Evolutionary conservation across 2,888 invertebrate genomes (phyloP).

Genomic region (Hyppa rectilinea): DNA sequence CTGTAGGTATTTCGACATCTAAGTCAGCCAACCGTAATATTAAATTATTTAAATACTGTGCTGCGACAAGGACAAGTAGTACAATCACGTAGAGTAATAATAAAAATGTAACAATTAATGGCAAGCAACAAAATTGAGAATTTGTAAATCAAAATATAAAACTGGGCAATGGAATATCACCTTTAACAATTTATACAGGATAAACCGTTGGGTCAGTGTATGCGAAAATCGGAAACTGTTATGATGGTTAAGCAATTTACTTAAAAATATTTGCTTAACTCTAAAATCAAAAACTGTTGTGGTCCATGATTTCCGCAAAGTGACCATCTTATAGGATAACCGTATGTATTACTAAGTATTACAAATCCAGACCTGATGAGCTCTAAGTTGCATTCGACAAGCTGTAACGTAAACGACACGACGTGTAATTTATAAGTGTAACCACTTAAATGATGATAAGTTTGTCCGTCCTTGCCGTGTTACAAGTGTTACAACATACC

Average conservation of each 20-base stretch:
- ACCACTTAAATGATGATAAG: conserved; percentile 17
- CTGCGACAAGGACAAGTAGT: conserved; percentile 15
- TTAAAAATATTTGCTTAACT: background rate
- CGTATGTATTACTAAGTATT: no score
- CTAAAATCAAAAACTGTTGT: background rate
- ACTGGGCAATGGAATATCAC: background rate
- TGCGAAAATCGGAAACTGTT: background rate
- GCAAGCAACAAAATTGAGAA: background rate
- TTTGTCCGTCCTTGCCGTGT: background rate
- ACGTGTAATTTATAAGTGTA: conserved; percentile 1
- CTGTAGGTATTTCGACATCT: conserved; percentile 16
- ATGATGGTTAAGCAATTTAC: background rate
- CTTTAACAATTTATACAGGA: background rate
- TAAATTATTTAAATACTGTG: background rate
- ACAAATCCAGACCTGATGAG: background rate
- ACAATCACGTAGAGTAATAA: conserved; percentile 1
- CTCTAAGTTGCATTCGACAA: background rate
- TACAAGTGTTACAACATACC: conserved; percentile 14
- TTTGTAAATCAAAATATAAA: background rate
- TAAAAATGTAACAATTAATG: background rate
- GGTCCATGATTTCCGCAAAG: background rate
- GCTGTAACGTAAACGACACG: background rate
- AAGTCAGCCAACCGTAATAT: conserved; percentile 11
- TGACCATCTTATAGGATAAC: background rate
- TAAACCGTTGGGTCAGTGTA: background rate